Evolutionary conservation across 2,888 invertebrate genomes (phyloP), one percentile per base, ranked within the genome.

Genomic region (Palloptera scutellata): DNA sequence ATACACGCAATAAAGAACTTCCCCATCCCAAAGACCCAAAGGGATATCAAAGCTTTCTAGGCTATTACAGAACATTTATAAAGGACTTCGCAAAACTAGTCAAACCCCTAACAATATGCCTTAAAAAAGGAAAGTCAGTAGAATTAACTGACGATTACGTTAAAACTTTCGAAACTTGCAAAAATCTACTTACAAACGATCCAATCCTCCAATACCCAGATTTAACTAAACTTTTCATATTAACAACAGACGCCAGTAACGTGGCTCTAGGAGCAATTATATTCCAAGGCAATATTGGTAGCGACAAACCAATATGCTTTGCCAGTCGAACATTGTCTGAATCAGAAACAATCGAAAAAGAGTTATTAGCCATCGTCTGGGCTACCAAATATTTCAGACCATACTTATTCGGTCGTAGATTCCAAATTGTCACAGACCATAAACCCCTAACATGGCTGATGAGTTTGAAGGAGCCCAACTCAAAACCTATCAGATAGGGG

Each of bases 391-490:
- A 81, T 59, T 83, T 83, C 41, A 51, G 81, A 20, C 81, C 80
- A 1, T 82, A 82, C 43, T 30, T 83, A 2, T 81, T n/a, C n/a
- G n/a, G n/a, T n/a, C n/a, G n/a, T n/a, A n/a, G n/a, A n/a, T n/a
- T 79, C 42, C 76, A 67, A 0, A 81, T 85, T 0, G 76, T 80
- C n/a, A 84, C 83, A 0, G 85, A 86, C 62, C 84, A 85, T 67
- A 73, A 77, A 64, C 81, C 82, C 1, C 67, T 84, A 5, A 74
- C 73, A 2, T 84, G 81, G 80, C 61, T 84, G 0, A 78, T 82
- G 74, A 77, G 72, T 0, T 54, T 83, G 1, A 83, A 84, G 72
- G 81, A 84, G 9, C 81, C 82, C 0, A 69, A 73, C 41, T 79
- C 80, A 0, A 75, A 82, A 70, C 69, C 83, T 4, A 78, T 77